Base-by-base conservation (phyloP, 2,797 vertebrate genomes). In the Fistularia commersonii region DNA sequence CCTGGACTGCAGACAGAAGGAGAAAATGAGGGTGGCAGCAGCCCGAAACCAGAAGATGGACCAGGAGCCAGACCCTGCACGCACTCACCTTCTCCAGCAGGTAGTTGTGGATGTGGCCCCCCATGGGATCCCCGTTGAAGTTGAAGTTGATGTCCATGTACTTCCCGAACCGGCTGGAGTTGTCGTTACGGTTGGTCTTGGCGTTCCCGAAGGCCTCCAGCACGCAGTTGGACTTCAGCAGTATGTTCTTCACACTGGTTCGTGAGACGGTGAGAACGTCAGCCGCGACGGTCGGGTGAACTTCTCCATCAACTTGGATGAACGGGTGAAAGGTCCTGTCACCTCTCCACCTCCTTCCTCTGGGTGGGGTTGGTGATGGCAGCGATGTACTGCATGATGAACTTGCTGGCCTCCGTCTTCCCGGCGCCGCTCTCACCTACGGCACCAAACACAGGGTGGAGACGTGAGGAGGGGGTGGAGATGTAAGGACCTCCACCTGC, bases 81-180 rank as follows among this genome's bases (percentile, higher is more conserved):
- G 14, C 13, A 3, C 85, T 79, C 60, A 97, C 95, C 92, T 98
- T 98, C 80, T 98, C 95, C 74, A 98, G 90, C 70, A 98, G 90
- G 80, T 98, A 98, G 85, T 96, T 98, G 81, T 95, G 92, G 82
- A 98, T 94, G 79, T 97, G 94, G 5, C 95, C 95, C 0, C 95
- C 95, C 0, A 92, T 91, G 2, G 95, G 94, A 13, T 98, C 95
- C 0, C 95, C 95, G n/a, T 95, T 98, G 79, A 98, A 97, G 88
- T 94, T 93, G 3, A 98, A 97, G 86, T 96, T 94, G 86, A 98
- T 95, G 87, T 98, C 95, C 95, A 97, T 98, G 87, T 98, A 97
- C 68, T 96, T 97, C 46, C 95, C 95, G 0, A 98, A 96, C 66
- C 95, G 93, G 72, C 94, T 97, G 59, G 95, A 97, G 83, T 98